phyloP scores from a whole-genome alignment of 1,140 invertebrate genomes.

The Nebria ingens region DNA sequence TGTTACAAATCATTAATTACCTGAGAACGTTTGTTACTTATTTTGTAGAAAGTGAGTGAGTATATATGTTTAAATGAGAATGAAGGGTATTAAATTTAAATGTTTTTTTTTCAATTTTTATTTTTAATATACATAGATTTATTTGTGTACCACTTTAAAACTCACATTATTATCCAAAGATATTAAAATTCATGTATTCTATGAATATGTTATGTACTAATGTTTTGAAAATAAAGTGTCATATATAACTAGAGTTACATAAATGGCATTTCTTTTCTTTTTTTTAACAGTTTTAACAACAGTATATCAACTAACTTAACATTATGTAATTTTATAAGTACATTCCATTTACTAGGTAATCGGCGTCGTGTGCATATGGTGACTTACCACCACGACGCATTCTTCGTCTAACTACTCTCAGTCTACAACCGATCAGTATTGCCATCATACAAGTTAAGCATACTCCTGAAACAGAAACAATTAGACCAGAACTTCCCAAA shows the following conservation, averaged over 20 bases:
- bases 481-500: no score
- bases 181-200: constrained; percentile 10
- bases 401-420: constrained; percentile 61
- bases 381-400: constrained; percentile 66
- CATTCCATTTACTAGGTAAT: constrained; percentile 96
- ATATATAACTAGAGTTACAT: constrained; percentile 5
- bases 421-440: constrained; percentile 70
- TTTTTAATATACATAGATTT: constrained; percentile 7
- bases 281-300: no score
- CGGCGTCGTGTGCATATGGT: constrained; percentile 85
- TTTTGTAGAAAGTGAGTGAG: neutral
- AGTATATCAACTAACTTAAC: constrained; percentile 33
- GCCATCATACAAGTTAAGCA: constrained; percentile 50
- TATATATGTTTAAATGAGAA: neutral
- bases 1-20: neutral
- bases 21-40: constrained; percentile 6
- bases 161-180: constrained; percentile 5
- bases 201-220: constrained; percentile 9
- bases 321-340: constrained; percentile 64
- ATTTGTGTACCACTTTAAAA: neutral
- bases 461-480: constrained; percentile 47
- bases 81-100: constrained; percentile 2
- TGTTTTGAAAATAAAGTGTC: constrained; percentile 7
- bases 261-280: no score
- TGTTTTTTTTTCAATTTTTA: neutral